These are phyloP conservation scores for Scelioninae gen. 1 DNA, from an alignment of 2,888 invertebrate species.

Conservation along the genomic window DNA sequence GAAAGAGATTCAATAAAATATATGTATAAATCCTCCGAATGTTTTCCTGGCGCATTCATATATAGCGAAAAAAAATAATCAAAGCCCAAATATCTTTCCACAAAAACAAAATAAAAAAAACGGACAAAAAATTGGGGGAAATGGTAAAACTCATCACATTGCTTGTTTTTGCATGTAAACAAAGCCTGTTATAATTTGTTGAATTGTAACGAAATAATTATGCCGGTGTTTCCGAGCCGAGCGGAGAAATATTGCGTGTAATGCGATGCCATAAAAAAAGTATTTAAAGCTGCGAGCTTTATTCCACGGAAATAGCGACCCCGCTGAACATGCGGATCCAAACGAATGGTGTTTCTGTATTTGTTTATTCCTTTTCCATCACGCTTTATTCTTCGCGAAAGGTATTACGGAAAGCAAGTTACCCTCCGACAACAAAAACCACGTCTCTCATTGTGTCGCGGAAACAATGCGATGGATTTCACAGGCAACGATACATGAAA, in stretches of 20 bases:
- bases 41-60: neutral
- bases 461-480: conserved; percentile 30
- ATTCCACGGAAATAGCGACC: neutral
- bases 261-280: conserved; percentile 16
- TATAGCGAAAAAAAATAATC: neutral
- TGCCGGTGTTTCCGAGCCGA: neutral
- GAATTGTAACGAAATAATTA: conserved; percentile 24
- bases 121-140: neutral
- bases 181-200: conserved; percentile 10
- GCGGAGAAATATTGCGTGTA: neutral
- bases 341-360: conserved; percentile 13
- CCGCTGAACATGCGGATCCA: neutral
- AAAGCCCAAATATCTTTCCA: neutral
- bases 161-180: neutral
- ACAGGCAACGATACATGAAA: conserved; percentile 38
- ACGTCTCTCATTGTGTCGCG: conserved; percentile 14
- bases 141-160: too few relatives aligned
- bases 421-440: conserved; percentile 28
- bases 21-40: too few relatives aligned
- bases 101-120: neutral
- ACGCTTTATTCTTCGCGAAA: neutral
- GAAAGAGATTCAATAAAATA: too few relatives aligned
- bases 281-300: conserved; percentile 13
- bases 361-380: neutral
- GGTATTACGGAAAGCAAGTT: neutral